Base-by-base conservation (phyloP, 2,888 invertebrate species). In the Acrobeloides nanus region DNA sequence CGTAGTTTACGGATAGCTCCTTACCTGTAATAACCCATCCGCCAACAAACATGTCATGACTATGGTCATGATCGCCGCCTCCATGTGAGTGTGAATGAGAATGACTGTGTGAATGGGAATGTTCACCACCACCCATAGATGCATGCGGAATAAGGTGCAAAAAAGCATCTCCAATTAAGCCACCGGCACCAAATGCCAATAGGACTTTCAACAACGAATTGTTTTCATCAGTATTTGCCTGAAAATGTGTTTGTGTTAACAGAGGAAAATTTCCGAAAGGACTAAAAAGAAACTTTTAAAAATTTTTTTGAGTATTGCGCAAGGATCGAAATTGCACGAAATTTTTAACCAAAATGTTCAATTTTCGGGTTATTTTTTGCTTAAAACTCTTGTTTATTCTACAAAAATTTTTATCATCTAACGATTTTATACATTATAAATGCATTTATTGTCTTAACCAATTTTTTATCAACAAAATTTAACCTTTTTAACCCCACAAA, bases 61-160 rank as follows among this genome's bases (percentile, higher is more conserved):
- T 61, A 40, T 51, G 61, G 38, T 66, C 65, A 2, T 58, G 42
- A 43, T 69, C 62, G 15, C 64, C 65, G 23, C n/a, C 34, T 25
- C 15, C 26, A 5, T 45, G 38, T 27, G 49, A 51, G 33, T 65
- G 60, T 12, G 59, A 59, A 44, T 68, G 63, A 23, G 62, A 55
- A 25, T 64, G 65, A 6, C 56, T 52, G 40, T 72, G 72, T 5
- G 61, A 38, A 75, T 89, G 88, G 7, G 82, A 82, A 70, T 84
- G 84, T 7, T 83, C 85, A 38, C 84, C 86, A 20, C 56, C 61
- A 31, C 60, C 81, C 59, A 80, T 80, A 24, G 84, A 38, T 8
- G 97, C 92, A 76, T 99, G 97, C 1, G 97, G 97, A 72, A 99
- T 97, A 56, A 99, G 79, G 78, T 99, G 97, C 5, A 99, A 81